Evolutionary conservation across 1,140 invertebrate species (phyloP).

Genomic region (Drosophila chauvacae): DNA sequence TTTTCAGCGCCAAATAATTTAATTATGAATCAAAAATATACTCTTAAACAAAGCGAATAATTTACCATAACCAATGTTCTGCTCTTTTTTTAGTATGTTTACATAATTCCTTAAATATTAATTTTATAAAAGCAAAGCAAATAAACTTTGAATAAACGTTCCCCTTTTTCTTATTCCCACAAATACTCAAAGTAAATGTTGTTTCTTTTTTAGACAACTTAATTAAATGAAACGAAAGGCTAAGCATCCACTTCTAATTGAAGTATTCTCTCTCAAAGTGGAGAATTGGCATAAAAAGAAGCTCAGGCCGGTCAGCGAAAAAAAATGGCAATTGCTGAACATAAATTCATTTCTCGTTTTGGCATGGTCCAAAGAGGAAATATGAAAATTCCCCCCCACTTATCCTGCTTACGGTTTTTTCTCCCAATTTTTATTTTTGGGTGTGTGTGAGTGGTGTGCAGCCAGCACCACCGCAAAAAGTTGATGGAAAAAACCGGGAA

Average conservation of each 20-base stretch:
- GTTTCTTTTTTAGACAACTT: slow-evolving; percentile 1
- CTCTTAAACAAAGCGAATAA: not conserved
- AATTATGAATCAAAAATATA: not conserved
- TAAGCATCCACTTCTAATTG: slow-evolving; percentile 29
- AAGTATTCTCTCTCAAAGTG: slow-evolving; percentile 13
- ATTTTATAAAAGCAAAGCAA: not conserved
- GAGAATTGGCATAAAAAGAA: slow-evolving; percentile 4
- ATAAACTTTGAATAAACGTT: not conserved
- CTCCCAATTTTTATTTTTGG: slow-evolving; percentile 8
- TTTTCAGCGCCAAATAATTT: not conserved
- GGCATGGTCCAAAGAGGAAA: slow-evolving; percentile 26
- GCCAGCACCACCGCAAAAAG: slow-evolving; percentile 20
- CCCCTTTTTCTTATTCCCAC: not conserved
- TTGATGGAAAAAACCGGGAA: slow-evolving; percentile 12
- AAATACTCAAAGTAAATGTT: not conserved
- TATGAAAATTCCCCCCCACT: slow-evolving; percentile 47
- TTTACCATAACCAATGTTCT: not conserved
- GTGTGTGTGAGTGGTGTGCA: slow-evolving; percentile 1
- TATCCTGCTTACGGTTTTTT: slow-evolving; percentile 26
- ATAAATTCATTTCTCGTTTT: slow-evolving; percentile 33
- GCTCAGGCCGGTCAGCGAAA: slow-evolving; percentile 9
- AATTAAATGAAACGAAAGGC: slow-evolving; percentile 40
- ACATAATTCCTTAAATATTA: not conserved
- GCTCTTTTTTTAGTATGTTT: too few species aligned
- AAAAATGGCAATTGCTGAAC: slow-evolving; percentile 27